Evolutionary conservation across 2,797 vertebrate species (phyloP), one percentile per base, ranked within the genome.

Genomic region (Sebastes elongatus): DNA sequence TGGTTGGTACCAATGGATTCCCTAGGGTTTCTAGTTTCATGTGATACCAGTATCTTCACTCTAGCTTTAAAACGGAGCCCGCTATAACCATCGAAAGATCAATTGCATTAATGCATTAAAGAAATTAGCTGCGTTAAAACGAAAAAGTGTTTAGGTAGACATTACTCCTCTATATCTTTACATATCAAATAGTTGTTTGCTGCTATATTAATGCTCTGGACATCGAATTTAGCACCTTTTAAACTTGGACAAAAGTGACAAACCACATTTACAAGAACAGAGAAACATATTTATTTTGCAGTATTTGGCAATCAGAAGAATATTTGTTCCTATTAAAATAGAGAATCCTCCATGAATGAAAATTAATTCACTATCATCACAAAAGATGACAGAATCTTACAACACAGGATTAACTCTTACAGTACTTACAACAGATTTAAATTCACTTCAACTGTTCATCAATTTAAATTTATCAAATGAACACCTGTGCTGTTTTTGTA

Each of bases 241-340:
- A 18, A 62, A 62, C 30, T 35, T 16, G 33, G n/a, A 64, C 33
- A 64, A 64, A 64, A 13, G 35, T 1, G 33, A 46, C 42, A 72
- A 62, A 49, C 3, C 3, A 1, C 11, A 6, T 53, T 63, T 61
- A 82, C 27, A 75, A 72, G 30, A 73, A 74, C 23, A 57, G 32
- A 63, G 42, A 71, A 75, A 83, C 67, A 32, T 63, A 23, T 65
- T 85, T 77, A 75, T 86, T 85, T 85, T 74, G 20, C 7, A 25
- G 22, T 7, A 8, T 71, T 67, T 62, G 32, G 23, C 78, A 76
- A 70, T 83, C 80, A 71, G 33, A 65, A 78, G 75, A 86, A 82
- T 59, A 85, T 89, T 74, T 83, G 57, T 85, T 81, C 75, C 16
- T 77, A 78, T 75, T 81, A 87, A 93, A 90, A 91, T 84, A 86